Base-by-base conservation (phyloP, 30 jellyfish, hydroid and myxozoan species). In the Hydractinia symbiolongicarpus region DNA sequence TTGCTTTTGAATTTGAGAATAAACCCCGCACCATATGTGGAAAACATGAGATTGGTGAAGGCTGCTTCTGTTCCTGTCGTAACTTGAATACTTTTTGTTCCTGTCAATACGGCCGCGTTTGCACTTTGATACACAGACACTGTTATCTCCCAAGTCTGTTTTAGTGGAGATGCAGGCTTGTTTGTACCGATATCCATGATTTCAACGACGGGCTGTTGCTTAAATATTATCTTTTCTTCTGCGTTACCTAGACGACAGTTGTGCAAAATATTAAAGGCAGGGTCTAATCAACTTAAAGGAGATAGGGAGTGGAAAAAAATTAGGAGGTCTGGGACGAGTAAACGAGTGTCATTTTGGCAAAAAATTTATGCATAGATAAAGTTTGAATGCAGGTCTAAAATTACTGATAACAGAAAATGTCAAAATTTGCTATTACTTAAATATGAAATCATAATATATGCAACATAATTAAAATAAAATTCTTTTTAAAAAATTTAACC, bases 151-250 rank as follows among this genome's bases (percentile, higher is more conserved):
- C 96, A 88, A 55, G 52, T 60, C 30, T 72, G 53, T 72, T 73
- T 77, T 50, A 88, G 68, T 13, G 96, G 95, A 19, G 73, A 75
- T 9, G 95, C 95, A 5, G 95, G 19, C 79, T 51, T 62, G 9
- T 75, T 67, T 17, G 96, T 89, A 57, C 96, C 96, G 16, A 84
- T 77, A 53, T 84, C 96, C 61, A 90, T 79, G 11, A 89, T 86
- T 64, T 89, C 96, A 9, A 89, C 69, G 58, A 50, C 76, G 9
- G 96, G 96, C 68, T 89, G 96, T 58, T 79, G 84, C 7, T 95
- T 95, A 60, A 89, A 89, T 8, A 74, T 69, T 30, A 84, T 88
- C 15, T 94, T 82, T 57, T 84, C 95, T 55, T 89, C 84, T 15
- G 88, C 96, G 53, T 89, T 81, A 17, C 44, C 44, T 30, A 30